phyloP scores from a whole-genome alignment of 2,888 invertebrate species.

The Caenorhabditis panamensis region DNA sequence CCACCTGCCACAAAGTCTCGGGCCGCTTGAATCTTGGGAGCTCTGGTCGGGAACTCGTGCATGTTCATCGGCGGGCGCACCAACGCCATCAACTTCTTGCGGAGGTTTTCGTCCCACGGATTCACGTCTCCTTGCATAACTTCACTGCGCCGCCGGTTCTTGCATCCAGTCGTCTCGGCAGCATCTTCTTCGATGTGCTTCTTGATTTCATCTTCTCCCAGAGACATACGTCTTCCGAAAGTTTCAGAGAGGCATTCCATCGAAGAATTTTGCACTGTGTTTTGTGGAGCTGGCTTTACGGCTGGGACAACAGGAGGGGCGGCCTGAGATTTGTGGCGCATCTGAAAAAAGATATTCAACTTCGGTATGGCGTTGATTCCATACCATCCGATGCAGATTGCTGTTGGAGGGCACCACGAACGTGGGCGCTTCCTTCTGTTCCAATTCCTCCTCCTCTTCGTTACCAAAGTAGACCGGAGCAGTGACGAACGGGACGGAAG shows the following conservation, averaged over 20 bases:
- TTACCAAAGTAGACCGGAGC: constrained; percentile 53
- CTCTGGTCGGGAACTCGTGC: constrained; percentile 65
- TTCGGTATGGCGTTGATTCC: no score
- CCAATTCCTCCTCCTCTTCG: constrained; percentile 8
- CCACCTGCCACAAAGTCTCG: constrained; percentile 73
- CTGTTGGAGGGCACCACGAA: constrained; percentile 35
- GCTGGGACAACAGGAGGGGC: neutral
- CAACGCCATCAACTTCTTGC: constrained; percentile 85
- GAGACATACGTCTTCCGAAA: constrained; percentile 45
- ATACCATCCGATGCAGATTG: constrained; percentile 21
- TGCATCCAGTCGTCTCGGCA: constrained; percentile 43
- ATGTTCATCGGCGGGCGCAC: constrained; percentile 53
- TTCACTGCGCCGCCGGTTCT: constrained; percentile 59
- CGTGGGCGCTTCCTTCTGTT: neutral
- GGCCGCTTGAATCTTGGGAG: constrained; percentile 63
- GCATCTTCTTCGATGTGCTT: constrained; percentile 23
- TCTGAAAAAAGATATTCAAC: no score
- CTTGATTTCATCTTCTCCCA: constrained; percentile 45
- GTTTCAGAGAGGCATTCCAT: constrained; percentile 47
- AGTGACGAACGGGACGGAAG: constrained; percentile 29
- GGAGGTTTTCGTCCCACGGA: constrained; percentile 88
- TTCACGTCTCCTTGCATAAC: constrained; percentile 83
- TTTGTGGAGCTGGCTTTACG: neutral
- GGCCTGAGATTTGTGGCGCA: constrained; percentile 33
- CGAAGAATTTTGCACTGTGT: constrained; percentile 15